Base-by-base conservation (phyloP, 2,797 vertebrate species). In the Rhinogobio ventralis region DNA sequence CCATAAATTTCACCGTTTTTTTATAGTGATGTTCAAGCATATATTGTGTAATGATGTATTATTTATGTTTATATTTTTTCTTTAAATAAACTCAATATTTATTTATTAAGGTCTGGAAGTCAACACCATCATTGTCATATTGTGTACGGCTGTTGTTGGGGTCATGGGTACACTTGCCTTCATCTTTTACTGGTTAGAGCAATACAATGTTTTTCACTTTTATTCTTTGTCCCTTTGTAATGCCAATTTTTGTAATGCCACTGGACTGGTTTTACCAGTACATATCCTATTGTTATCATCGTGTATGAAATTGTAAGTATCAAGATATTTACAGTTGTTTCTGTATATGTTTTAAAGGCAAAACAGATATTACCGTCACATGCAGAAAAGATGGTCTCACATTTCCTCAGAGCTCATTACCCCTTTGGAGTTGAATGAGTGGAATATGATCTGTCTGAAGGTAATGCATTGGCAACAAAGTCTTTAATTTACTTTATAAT, bases 331-430 rank as follows among this genome's bases (percentile, higher is more conserved):
- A 67, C 23, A 36, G 9, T 72, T 67, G 17, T 46, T 57, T n/a
- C 28, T 80, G 20, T 28, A 67, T 4, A 19, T 36, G 7, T 36
- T 84, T 92, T 83, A 67, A 86, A 99, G 98, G 91, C 97, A 97
- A 89, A 99, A 97, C 89, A 96, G 91, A 88, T 95, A 89, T 90
- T 95, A 96, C 30, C 94, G 95, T 42, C 90, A 86, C 64, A 91
- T 93, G 69, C 94, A 94, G 87, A 97, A 96, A 91, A 95, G 95
- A 86, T 99, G 98, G 97, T 97, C 95, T 33, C 96, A 99, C 89
- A 97, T 99, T 87, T 87, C 94, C 17, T 74, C 94, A 19, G 95
- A 97, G 42, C 92, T 96, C 55, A 95, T 99, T 89, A 85, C 92
- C 1, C 94, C 95, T 83, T 90, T 99, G 89, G 96, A 98, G 86